phyloP scores from a whole-genome alignment of 2,797 vertebrate species.

The Sparus aurata region DNA sequence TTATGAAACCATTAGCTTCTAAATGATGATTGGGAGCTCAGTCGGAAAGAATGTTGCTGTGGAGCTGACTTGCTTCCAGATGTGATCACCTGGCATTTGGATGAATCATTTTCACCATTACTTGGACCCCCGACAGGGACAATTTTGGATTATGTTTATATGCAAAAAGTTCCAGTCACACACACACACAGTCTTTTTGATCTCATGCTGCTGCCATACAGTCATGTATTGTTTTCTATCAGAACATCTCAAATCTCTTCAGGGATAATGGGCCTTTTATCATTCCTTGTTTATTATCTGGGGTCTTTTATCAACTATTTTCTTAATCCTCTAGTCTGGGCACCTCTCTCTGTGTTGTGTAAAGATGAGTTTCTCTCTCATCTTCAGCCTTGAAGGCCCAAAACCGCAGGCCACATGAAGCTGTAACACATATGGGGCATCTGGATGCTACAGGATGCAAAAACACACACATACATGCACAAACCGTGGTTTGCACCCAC shows the following conservation, averaged over 20 bases:
- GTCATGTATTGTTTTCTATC: constrained; percentile 31
- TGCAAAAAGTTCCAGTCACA: constrained; percentile 41
- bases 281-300: constrained; percentile 27
- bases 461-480: constrained; percentile 32
- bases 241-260: constrained; percentile 12
- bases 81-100: constrained; percentile 66
- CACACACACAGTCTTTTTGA: constrained; percentile 43
- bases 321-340: constrained; percentile 17
- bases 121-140: constrained; percentile 30
- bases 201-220: constrained; percentile 30
- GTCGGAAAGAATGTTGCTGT: constrained; percentile 50
- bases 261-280: constrained; percentile 32
- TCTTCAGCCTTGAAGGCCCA: constrained; percentile 41
- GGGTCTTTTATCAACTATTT: constrained; percentile 26
- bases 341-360: constrained; percentile 33
- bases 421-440: constrained; percentile 67
- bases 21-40: constrained; percentile 64
- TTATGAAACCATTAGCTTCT: constrained; percentile 57
- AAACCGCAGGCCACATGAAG: constrained; percentile 67
- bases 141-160: constrained; percentile 44
- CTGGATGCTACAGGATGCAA: constrained; percentile 51
- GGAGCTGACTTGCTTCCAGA: constrained; percentile 63
- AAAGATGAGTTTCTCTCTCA: constrained; percentile 45
- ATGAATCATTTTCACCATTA: constrained; percentile 69
- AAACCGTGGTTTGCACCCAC: constrained; percentile 2